Evolutionary conservation across 2,888 invertebrate genomes (phyloP), one percentile per base, ranked within the genome.

Genomic region (Volucella bombylans): DNA sequence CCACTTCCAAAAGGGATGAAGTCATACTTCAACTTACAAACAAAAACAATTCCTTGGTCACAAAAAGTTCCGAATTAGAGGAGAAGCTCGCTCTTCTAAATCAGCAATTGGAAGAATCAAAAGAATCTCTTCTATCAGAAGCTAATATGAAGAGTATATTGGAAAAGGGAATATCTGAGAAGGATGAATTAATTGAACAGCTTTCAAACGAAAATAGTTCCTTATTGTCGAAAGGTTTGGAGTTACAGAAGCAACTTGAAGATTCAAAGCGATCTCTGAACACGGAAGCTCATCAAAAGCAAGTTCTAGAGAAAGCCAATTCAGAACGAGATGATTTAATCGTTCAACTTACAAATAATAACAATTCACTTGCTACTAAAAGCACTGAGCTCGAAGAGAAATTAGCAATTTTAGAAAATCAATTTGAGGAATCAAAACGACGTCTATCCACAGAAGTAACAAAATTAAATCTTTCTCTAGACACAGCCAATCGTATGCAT

Each of bases 281-380:
- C 0, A 39, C 59, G 2, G 79, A 74, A 54, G 15, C 12, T 1
- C 68, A 83, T 15, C 79, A 64, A 1, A 83, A 80, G 41, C 55
- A 67, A 18, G 83, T 83, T 1, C 12, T 83, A 1, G 71, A 83
- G 47, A 71, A 76, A 12, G 83, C 83, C 12, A 83, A 80, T 0
- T 12, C 71, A 4, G 83, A 83, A 55, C 74, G 83, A 12, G 83
- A 83, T 47, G 80, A 83, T 31, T 61, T 83, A n/a, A 83, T 83
- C 23, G 62, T 83, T 8, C 64, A 50, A 11, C 38, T 83, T 1
- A 83, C 74, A 0, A 83, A 83, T 52, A 80, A 80, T 2, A 83
- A 83, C 50, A 83, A 83, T 61, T 61, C 83, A 1, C 80, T 83
- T 15, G 69, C 55, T 3, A 74, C 69, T 15, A 65, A 71, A 45